Conservation (phyloP, 2,113 vertebrate species). For the Semicossyphus pulcher region DNA sequence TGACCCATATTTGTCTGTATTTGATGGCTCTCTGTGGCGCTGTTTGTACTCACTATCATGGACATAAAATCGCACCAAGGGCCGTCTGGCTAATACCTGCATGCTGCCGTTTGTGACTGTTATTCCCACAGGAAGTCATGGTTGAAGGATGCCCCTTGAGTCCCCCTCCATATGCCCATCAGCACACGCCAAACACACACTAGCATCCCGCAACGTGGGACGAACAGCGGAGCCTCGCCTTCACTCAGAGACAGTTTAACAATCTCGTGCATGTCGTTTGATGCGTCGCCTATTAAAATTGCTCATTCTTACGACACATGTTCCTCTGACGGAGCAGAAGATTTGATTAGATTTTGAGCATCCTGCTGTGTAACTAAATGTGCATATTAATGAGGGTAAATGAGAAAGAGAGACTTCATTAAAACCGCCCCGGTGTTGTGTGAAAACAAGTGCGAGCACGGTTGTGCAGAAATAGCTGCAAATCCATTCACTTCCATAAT, state of each 20-base stretch:
- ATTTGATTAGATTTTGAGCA: slow-evolving; percentile 44
- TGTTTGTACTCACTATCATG: no score
- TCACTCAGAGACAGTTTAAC: not conserved
- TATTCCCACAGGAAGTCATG: slow-evolving; percentile 26
- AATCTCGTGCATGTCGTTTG: not conserved
- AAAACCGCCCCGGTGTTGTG: not conserved
- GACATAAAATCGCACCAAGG: slow-evolving; percentile 11
- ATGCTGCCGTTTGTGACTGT: slow-evolving; percentile 16
- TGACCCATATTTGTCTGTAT: not conserved
- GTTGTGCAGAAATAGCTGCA: not conserved
- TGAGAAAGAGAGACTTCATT: not conserved
- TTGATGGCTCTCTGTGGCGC: not conserved
- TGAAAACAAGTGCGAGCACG: not conserved
- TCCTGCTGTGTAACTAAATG: slow-evolving; percentile 37
- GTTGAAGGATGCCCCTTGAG: slow-evolving; percentile 44
- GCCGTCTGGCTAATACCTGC: slow-evolving; percentile 18
- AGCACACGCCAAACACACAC: slow-evolving; percentile 4
- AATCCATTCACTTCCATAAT: slow-evolving; percentile 14
- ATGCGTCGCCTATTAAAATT: slow-evolving; percentile 4
- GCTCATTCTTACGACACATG: not conserved
- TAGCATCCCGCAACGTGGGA: slow-evolving; percentile 16
- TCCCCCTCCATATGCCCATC: slow-evolving; percentile 52
- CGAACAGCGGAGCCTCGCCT: not conserved
- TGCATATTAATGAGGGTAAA: slow-evolving; percentile 42
- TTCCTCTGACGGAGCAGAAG: slow-evolving; percentile 28